Conservation (phyloP, 1,140 invertebrate genomes). For the Spodoptera frugiperda region DNA sequence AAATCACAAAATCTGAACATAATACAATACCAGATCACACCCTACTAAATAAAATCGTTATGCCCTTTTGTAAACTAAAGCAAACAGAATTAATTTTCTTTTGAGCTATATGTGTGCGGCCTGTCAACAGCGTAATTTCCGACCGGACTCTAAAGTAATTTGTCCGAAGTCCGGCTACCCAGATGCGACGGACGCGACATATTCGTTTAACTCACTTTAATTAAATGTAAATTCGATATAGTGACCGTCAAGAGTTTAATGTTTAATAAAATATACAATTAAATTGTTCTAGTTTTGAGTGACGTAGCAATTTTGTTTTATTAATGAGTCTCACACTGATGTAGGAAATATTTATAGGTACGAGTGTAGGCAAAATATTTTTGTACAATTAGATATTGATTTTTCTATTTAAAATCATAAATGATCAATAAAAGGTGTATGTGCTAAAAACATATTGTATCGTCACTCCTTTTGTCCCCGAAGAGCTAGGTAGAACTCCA, state of each 20-base stretch:
- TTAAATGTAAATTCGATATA: conserved; percentile 13
- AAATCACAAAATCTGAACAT: too few species aligned
- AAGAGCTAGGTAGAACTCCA: too few species aligned
- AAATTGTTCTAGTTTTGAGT: neutral
- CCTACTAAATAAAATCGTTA: too few species aligned
- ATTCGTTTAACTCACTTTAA: conserved; percentile 9
- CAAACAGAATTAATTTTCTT: conserved; percentile 15
- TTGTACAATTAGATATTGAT: too few species aligned
- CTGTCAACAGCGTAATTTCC: conserved; percentile 9
- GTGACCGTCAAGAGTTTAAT: neutral
- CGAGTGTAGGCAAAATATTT: too few species aligned
- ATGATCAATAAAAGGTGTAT: too few species aligned
- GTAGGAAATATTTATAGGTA: neutral
- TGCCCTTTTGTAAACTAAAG: neutral
- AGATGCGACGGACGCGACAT: neutral
- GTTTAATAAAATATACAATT: neutral
- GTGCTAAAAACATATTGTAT: too few species aligned
- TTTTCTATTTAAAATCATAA: too few species aligned
- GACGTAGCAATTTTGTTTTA: too few species aligned
- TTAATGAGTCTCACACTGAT: neutral
- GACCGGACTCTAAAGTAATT: conserved; percentile 20
- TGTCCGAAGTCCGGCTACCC: conserved; percentile 9
- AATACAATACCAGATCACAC: too few species aligned
- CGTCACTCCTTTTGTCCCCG: too few species aligned
- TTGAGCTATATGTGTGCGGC: neutral